Evolutionary conservation across 2,113 vertebrate genomes (phyloP), one percentile per base, ranked within the genome.

Genomic region (Collichthys lucidus): DNA sequence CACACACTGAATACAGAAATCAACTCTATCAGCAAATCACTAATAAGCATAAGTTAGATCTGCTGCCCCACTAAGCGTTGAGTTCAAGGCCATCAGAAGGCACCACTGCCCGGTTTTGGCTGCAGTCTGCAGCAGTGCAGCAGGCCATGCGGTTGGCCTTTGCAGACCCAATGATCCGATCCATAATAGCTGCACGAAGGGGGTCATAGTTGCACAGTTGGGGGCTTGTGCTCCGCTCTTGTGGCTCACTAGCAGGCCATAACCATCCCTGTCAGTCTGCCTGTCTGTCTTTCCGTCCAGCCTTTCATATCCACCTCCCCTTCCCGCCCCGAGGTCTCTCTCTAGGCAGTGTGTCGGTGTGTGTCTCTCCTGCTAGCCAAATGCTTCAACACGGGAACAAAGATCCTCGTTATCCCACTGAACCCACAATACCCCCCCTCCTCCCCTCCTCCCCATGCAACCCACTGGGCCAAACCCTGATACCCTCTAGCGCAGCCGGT

Each of bases 401-500:
- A 84, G 62, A 74, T n/a, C 15, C 57, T 65, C 2, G 19, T 83
- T 79, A 74, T 83, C 62, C 73, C 2, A 26, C 61, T 68, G 65
- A 19, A 65, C 77, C 42, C 29, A 5, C 31, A 44, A 15, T 12
- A 77, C 88, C 89, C 91, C 84, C 50, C 50, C 26, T 2, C 3
- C 26, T n/a, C 26, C 26, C 26, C 26, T n/a, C 26, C 26, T 26
- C 52, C 9, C 50, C 52, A 11, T 11, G 86, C 87, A 49, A 31
- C 86, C 88, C 86, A 89, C 89, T 83, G 86, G 88, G 94, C 92
- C 92, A 92, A 93, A 93, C 83, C 83, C 90, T 89, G 82, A 55
- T 49, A 24, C 20, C 46, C 15, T 50, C 20, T 15, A 55, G 16
- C 19, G 65, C 59, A 47, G 49, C 31, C 26, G 11, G n/a, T 61